Evolutionary conservation across 1,140 invertebrate genomes (phyloP), one percentile per base, ranked within the genome.

Genomic region (Psilanteris sp.): DNA sequence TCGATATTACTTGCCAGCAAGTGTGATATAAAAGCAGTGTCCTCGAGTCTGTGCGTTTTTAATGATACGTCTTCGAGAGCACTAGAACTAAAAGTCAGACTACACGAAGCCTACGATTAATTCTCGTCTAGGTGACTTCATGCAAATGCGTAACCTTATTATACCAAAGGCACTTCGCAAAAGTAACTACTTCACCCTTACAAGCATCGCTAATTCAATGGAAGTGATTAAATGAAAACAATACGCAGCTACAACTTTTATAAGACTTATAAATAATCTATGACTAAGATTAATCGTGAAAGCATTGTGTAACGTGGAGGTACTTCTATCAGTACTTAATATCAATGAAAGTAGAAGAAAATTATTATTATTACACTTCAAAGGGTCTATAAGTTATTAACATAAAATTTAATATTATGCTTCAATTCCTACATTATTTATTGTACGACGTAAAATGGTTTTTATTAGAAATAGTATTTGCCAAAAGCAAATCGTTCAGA

Each of bases 61-160:
- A 55, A 59, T 50, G 43, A 64, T 57, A 64, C 59, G 24, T 50
- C 48, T 57, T 73, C 59, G 59, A 73, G 70, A 67, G 24, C 54
- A 61, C 71, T 61, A 20, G 1, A 44, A 52, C 18, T 43, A 32
- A 64, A 50, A 57, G 36, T 67, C 44, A 36, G 44, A 61, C 61
- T 74, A 59, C 41, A 26, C 37, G 37, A 27, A 36, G 16, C 27
- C 8, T 61, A 20, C 24, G 15, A 36, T 61, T 61, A 74, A 46
- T 67, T 34, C 22, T 16, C 7, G 10, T 37, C 26, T 59, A 64
- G 10, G 11, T 32, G 27, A 66, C 27, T 62, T 55, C 70, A 59
- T 73, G 59, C 59, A 73, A 64, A 73, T 59, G 34, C 55, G 29
- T 44, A 50, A 59, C 24, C 50, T 73, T 55, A 73, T 73, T 66